Percentiles rank a stretch among this genome's conserved stretches.
Evolutionary conservation across 2,888 invertebrate species (phyloP).

Genomic region (Parnassius orleans): DNA sequence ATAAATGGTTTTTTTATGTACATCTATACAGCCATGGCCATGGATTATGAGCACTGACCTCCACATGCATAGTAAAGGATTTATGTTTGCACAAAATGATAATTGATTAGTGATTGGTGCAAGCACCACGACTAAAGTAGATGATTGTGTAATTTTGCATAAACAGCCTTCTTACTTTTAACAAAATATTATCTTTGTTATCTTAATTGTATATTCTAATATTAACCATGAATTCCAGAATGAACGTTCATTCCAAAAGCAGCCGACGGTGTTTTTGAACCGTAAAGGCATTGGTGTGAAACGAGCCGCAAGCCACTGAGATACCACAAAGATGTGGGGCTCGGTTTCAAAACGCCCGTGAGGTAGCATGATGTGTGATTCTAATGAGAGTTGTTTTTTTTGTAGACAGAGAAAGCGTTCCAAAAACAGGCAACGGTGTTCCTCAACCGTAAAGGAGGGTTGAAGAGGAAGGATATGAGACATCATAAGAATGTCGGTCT

Average conservation of each 20-base stretch:
- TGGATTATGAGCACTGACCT: too few relatives aligned
- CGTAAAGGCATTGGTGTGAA: constrained; percentile 90
- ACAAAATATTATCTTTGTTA: too few relatives aligned
- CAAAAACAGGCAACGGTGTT: constrained; percentile 96
- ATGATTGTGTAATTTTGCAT: too few relatives aligned
- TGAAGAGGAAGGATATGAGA: constrained; percentile 89
- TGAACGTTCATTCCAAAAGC: constrained; percentile 98
- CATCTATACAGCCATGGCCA: too few relatives aligned
- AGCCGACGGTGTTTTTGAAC: constrained; percentile 96
- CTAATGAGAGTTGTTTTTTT: constrained; percentile 69
- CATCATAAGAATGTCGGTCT: constrained; percentile 95
- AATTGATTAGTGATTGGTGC: too few relatives aligned
- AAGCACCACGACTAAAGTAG: too few relatives aligned
- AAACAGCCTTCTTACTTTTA: too few relatives aligned
- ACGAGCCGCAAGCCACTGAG: constrained; percentile 89
- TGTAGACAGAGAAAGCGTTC: constrained; percentile 95
- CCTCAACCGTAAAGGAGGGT: constrained; percentile 90
- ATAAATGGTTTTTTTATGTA: too few relatives aligned
- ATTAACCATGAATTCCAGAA: constrained; percentile 84
- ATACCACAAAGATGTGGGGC: constrained; percentile 93
- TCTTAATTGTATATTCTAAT: constrained; percentile 29
- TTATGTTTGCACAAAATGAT: too few relatives aligned
- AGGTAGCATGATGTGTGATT: constrained; percentile 77
- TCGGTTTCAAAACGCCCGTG: constrained; percentile 96
- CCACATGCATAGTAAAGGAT: too few relatives aligned